phyloP scores from a whole-genome alignment of 1,140 invertebrate species.

The Phocides pigmalion region DNA sequence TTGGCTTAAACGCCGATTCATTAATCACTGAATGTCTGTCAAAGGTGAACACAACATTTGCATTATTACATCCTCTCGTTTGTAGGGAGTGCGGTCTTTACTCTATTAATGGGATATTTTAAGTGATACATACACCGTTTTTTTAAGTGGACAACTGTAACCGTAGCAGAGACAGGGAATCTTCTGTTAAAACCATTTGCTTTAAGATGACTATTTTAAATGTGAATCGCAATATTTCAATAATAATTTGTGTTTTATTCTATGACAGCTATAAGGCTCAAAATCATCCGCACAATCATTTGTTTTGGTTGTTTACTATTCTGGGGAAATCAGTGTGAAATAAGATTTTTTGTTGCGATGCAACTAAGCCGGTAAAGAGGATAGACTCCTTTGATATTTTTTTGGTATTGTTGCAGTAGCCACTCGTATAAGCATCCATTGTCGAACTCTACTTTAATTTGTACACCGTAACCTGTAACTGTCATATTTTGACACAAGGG shows the following conservation, averaged over 20 bases:
- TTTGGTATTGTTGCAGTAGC: not conserved
- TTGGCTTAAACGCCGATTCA: slow-evolving; percentile 39
- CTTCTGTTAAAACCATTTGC: too few species aligned
- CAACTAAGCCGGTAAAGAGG: not conserved
- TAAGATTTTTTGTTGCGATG: slow-evolving; percentile 17
- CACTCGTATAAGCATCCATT: not conserved
- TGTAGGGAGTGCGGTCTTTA: not conserved
- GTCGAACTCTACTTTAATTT: not conserved
- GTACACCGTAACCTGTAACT: not conserved
- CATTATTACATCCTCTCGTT: slow-evolving; percentile 8
- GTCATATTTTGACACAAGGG: too few species aligned
- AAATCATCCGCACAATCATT: slow-evolving; percentile 5
- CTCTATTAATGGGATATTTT: not conserved
- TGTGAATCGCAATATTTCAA: not conserved
- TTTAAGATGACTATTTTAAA: too few species aligned
- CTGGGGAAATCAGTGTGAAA: slow-evolving; percentile 23
- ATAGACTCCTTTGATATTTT: not conserved
- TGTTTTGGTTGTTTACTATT: slow-evolving; percentile 9
- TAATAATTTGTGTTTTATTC: not conserved
- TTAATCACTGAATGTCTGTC: slow-evolving; percentile 55
- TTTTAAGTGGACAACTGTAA: not conserved
- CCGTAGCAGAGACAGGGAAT: too few species aligned
- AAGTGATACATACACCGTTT: not conserved
- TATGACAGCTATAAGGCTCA: not conserved
- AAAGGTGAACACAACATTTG: slow-evolving; percentile 22